Percentiles rank a stretch among this genome's conserved stretches.
Conservation (phyloP, 2,888 invertebrate genomes). For the Digitonthophagus gazella region DNA sequence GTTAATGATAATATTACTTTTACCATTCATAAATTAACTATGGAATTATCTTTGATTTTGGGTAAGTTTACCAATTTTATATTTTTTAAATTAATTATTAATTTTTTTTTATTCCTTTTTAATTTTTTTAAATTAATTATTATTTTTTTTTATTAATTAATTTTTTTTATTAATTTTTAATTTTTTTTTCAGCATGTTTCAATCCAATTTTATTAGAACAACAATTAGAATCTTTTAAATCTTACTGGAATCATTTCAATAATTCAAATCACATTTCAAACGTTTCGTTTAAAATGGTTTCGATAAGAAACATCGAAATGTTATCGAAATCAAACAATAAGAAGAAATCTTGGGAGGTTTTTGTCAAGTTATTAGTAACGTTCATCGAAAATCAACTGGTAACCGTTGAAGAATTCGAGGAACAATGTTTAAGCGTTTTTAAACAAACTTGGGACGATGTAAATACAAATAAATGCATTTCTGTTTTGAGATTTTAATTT, state of each 20-base stretch:
- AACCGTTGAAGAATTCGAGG: conserved; percentile 60
- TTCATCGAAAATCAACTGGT: conserved; percentile 59
- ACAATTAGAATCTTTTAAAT: conserved; percentile 18
- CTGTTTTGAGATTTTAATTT: conserved; percentile 2
- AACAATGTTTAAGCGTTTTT: conserved; percentile 66
- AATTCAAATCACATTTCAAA: conserved; percentile 37
- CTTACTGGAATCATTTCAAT: conserved; percentile 17
- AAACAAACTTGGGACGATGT: conserved; percentile 61
- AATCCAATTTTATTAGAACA: conserved; percentile 27
- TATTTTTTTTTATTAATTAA: neutral
- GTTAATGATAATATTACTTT: conserved; percentile 41
- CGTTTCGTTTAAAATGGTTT: conserved; percentile 40
- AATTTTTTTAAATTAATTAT: neutral
- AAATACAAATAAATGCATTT: conserved; percentile 17
- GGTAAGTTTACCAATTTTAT: conserved; percentile 35
- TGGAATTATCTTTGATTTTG: conserved; percentile 41
- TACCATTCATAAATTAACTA: conserved; percentile 37
- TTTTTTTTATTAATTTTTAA: neutral
- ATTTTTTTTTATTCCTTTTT: neutral
- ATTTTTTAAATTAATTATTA: conserved; percentile 1
- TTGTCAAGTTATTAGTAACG: conserved; percentile 36
- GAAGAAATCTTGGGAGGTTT: conserved; percentile 37
- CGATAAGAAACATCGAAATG: conserved; percentile 40
- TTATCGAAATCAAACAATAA: conserved; percentile 34
- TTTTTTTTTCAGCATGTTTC: conserved; percentile 36